A percentile compares a stretch with the other conserved stretches of the same genome.
phyloP scores from a whole-genome alignment of 2,888 invertebrate genomes.

The Teinopalpus imperialis region DNA sequence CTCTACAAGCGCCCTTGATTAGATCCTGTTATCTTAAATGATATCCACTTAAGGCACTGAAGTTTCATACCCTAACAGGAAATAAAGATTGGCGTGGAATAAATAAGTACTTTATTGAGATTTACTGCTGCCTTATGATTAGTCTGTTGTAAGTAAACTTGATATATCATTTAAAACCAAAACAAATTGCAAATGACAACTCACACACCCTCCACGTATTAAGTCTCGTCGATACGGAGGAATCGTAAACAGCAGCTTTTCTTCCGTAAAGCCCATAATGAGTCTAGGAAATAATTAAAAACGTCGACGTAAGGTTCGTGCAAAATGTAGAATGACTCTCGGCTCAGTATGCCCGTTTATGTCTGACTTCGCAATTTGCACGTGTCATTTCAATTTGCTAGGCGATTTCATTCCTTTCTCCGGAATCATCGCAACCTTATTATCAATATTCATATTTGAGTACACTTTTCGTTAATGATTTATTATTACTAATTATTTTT shows the following conservation, averaged over 20 bases:
- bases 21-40: background rate
- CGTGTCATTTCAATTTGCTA: conserved; percentile 15
- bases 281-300: conserved; percentile 45
- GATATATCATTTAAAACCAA: background rate
- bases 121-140: conserved; percentile 1
- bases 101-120: conserved; percentile 17
- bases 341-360: conserved; percentile 17
- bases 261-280: conserved; percentile 63
- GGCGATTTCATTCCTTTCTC: conserved; percentile 4
- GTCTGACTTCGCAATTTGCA: conserved; percentile 5
- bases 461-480: too few species aligned
- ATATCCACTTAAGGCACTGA: conserved; percentile 5
- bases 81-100: conserved; percentile 20
- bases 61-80: conserved; percentile 8
- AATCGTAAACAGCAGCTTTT: conserved; percentile 25
- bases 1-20: background rate
- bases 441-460: too few species aligned
- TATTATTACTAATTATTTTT: too few species aligned
- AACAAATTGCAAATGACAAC: conserved; percentile 11
- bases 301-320: conserved; percentile 15
- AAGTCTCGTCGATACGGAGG: conserved; percentile 11
- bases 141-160: background rate
- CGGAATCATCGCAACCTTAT: too few species aligned
- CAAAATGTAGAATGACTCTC: conserved; percentile 14
- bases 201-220: conserved; percentile 17